These are phyloP conservation scores for Drosophila acutilabella DNA, from an alignment of 2,888 invertebrate genomes.

Conservation along the genomic window DNA sequence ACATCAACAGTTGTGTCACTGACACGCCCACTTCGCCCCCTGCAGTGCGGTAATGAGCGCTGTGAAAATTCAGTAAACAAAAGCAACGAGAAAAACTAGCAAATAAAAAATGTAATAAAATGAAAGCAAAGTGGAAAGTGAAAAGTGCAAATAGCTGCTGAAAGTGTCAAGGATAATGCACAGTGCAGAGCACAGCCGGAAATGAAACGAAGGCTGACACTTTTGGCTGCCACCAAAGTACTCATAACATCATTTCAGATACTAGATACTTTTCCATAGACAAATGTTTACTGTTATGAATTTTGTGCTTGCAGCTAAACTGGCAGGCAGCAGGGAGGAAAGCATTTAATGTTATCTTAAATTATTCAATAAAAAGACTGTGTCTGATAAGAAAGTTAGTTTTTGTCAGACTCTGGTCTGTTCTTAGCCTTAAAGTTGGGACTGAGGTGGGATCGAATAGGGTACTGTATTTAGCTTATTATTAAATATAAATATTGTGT, in stretches of 20 bases:
- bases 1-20: slow-evolving; percentile 45
- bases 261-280: not conserved
- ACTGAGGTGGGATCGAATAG: too few species aligned
- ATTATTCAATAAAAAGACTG: too few species aligned
- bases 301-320: not conserved
- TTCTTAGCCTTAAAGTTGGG: too few species aligned
- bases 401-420: too few species aligned
- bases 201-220: slow-evolving; percentile 33
- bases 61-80: slow-evolving; percentile 64
- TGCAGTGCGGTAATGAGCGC: slow-evolving; percentile 66
- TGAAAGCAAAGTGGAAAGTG: slow-evolving; percentile 22
- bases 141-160: slow-evolving; percentile 53
- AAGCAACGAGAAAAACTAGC: slow-evolving; percentile 22
- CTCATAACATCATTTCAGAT: slow-evolving; percentile 13
- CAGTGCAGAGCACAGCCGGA: slow-evolving; percentile 46
- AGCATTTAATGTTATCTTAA: too few species aligned
- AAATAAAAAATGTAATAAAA: slow-evolving; percentile 8
- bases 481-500: too few species aligned
- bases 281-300: not conserved
- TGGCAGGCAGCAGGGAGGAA: too few species aligned
- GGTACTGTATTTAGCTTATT: too few species aligned
- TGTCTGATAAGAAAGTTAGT: too few species aligned
- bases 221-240: slow-evolving; percentile 19
- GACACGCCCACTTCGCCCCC: slow-evolving; percentile 38
- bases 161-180: slow-evolving; percentile 73